Evolutionary conservation across 2,888 invertebrate genomes (phyloP), one percentile per base, ranked within the genome.

Genomic region (Patella caerulea): DNA sequence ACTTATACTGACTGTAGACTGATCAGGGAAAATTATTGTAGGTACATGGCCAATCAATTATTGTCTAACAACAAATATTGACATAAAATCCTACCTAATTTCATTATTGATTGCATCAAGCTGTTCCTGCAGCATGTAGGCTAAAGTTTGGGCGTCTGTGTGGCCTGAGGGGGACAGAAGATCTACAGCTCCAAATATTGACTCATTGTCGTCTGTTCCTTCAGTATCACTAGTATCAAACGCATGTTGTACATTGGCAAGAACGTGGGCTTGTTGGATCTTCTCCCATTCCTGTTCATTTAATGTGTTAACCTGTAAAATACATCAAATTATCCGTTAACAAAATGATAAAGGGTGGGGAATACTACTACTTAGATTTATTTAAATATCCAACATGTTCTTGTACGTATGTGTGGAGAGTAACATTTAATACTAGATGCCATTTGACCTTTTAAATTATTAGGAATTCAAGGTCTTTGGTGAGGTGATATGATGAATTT

Each of bases 81-180:
- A 45, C 45, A 45, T 45, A 7, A 45, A 45, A 45, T 45, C 82
- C 70, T 93, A 93, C 91, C 95, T 94, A 88, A 99, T 99, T 94
- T 99, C 99, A 89, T 98, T 98, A 93, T 99, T 99, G 92, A 99
- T 99, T 90, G 99, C 99, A 93, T 99, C 99, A 83, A 99, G 94
- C 92, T 99, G 98, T 90, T 99, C 99, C 92, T 99, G 99, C 86
- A 99, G 94, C 97, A 99, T 98, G 91, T 98, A 95, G 72, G 99
- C 99, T 83, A 99, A 93, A 0, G 98, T 97, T 90, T 99, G 99
- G 73, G 99, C 98, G 92, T 99, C 99, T 3, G 97, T 96, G 91
- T 90, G 91, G n/a, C 88, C 90, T 9, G 88, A 84, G 92, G 94
- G 90, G 54, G 91, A 90, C 79, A 90, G 83, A 82, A 89, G 86